Conservation (phyloP, 2,797 vertebrate species). For the Florisuga fusca region DNA sequence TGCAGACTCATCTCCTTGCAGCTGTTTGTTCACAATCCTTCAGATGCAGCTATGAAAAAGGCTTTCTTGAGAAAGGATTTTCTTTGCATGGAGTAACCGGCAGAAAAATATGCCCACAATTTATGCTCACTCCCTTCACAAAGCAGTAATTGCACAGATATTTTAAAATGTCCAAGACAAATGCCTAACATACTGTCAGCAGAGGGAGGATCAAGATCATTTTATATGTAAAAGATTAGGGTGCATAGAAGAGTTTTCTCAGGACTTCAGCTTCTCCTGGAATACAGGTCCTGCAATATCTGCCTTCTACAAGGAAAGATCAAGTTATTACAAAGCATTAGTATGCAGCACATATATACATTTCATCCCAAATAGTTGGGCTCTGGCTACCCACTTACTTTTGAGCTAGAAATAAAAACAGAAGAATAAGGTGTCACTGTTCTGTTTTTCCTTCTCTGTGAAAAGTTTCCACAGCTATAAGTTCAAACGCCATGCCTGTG, state of each 20-base stretch:
- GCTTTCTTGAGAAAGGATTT: background rate
- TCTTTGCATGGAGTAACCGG: background rate
- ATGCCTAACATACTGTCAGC: background rate
- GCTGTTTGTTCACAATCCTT: background rate
- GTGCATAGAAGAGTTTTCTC: background rate
- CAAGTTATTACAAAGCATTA: background rate
- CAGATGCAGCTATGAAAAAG: rapidly evolving
- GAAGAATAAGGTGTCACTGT: background rate
- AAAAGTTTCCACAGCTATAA: background rate
- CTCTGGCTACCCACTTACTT: background rate
- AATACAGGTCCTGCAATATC: background rate
- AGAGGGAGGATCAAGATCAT: background rate
- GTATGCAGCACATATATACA: rapidly evolving
- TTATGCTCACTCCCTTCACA: background rate
- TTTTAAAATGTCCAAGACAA: background rate
- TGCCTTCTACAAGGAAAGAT: background rate
- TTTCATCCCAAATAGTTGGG: background rate
- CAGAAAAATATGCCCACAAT: rapidly evolving
- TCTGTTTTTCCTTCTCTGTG: background rate
- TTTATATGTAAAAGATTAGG: background rate
- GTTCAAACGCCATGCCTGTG: background rate
- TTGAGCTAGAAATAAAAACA: background rate
- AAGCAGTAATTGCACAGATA: background rate
- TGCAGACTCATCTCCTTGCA: background rate
- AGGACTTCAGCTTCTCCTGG: background rate